Conservation (phyloP, 1,140 invertebrate genomes). For the Ceratoteleas bidentatus region DNA sequence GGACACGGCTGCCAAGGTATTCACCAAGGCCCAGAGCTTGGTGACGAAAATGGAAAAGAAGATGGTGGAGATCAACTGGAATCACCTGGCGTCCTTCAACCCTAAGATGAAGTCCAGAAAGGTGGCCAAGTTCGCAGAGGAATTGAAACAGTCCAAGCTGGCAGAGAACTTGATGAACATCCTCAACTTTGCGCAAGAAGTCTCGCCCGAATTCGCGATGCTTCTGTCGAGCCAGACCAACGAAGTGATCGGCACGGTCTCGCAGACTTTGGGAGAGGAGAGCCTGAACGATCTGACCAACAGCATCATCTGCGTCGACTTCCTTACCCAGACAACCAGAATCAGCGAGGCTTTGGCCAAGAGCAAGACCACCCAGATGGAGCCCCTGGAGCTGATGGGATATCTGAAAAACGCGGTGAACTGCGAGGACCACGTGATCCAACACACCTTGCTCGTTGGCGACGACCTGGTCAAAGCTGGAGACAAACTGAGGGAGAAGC, state of each 20-base stretch:
- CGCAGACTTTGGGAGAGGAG: background rate
- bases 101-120: background rate
- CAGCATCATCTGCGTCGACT: conserved; percentile 1
- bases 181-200: conserved; percentile 2
- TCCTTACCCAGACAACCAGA: background rate
- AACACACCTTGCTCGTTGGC: too few relatives aligned
- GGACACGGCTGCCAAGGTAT: too few relatives aligned
- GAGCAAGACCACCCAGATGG: background rate
- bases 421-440: too few relatives aligned
- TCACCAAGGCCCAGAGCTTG: background rate
- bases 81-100: background rate
- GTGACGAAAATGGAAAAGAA: conserved; percentile 6
- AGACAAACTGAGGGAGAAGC: background rate
- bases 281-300: background rate
- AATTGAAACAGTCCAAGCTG: conserved; percentile 4
- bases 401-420: conserved; percentile 12
- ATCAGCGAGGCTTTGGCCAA: too few relatives aligned
- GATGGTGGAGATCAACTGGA: background rate
- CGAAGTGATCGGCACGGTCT: too few relatives aligned
- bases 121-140: background rate
- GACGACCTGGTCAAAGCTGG: background rate
- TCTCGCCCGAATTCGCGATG: conserved; percentile 2
- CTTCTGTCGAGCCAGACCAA: background rate
- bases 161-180: conserved; percentile 25
- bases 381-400: background rate